Evolutionary conservation across 2,113 vertebrate species (phyloP).

Genomic region (Campylorhamphus procurvoides): DNA sequence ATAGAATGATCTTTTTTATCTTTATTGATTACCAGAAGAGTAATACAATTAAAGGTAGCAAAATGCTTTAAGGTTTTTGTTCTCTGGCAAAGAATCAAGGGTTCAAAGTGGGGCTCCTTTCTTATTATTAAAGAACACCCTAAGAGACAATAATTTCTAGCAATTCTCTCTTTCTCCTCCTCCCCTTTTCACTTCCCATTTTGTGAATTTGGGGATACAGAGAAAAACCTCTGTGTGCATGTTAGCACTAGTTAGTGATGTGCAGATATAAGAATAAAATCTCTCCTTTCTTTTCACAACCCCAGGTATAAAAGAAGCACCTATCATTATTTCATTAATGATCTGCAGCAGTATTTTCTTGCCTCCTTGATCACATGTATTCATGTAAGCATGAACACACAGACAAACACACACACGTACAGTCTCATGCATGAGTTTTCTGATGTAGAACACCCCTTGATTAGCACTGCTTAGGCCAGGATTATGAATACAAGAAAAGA

Average conservation of each 20-base stretch:
- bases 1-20: conserved; percentile 47
- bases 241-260: background rate
- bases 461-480: background rate
- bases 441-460: background rate
- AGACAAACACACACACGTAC: rapidly evolving
- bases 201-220: conserved; percentile 7
- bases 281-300: background rate
- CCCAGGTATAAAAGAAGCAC: background rate
- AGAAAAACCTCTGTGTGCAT: background rate
- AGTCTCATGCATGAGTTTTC: background rate
- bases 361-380: background rate
- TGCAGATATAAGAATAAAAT: background rate
- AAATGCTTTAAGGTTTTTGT: conserved; percentile 27
- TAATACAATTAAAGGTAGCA: conserved; percentile 60
- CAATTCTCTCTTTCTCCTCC: conserved; percentile 6
- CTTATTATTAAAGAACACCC: conserved; percentile 5
- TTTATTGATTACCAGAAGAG: conserved; percentile 58
- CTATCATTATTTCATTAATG: conserved; percentile 9
- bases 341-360: background rate
- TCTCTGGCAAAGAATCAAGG: background rate
- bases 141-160: background rate
- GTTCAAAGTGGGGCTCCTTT: background rate
- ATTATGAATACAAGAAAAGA: conserved; percentile 23
- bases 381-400: background rate
- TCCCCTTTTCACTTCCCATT: conserved; percentile 17